Percentiles rank a stretch among this genome's conserved stretches.
These are phyloP conservation scores for Toxostoma redivivum DNA, from an alignment of 2,113 vertebrate species.

Conservation along the genomic window DNA sequence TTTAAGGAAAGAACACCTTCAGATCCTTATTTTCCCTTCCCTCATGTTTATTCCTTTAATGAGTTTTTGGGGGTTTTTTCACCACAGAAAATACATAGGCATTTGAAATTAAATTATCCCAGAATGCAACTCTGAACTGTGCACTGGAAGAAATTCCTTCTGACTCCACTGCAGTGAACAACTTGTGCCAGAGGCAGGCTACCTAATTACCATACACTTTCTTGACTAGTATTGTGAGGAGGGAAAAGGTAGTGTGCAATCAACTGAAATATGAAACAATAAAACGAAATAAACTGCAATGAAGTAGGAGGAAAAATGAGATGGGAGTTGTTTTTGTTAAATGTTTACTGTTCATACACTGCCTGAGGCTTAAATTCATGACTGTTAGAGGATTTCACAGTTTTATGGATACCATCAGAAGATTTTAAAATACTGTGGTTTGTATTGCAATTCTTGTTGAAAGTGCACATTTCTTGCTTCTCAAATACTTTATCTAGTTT, in stretches of 20 bases:
- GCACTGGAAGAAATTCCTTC: background rate
- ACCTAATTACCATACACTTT: conserved; percentile 19
- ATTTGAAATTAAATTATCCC: background rate
- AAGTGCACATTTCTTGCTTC: background rate
- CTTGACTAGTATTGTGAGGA: background rate
- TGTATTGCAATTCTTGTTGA: background rate
- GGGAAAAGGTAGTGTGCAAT: background rate
- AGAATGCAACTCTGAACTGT: background rate
- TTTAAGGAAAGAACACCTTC: background rate
- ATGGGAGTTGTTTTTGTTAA: background rate
- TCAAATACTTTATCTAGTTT: background rate
- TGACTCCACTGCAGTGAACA: background rate
- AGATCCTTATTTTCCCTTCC: background rate
- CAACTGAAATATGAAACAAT: conserved; percentile 11
- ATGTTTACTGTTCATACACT: background rate
- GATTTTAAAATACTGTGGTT: background rate
- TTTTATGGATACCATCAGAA: background rate
- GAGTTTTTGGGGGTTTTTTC: background rate
- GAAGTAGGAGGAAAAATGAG: background rate
- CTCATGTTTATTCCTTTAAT: background rate
- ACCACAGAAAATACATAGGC: background rate
- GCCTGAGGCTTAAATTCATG: conserved; percentile 14
- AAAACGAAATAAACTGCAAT: background rate
- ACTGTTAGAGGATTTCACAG: background rate
- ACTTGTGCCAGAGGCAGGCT: conserved; percentile 20